These are phyloP conservation scores for Drosophila multiciliata DNA, from an alignment of 2,888 invertebrate genomes.

Conservation along the genomic window DNA sequence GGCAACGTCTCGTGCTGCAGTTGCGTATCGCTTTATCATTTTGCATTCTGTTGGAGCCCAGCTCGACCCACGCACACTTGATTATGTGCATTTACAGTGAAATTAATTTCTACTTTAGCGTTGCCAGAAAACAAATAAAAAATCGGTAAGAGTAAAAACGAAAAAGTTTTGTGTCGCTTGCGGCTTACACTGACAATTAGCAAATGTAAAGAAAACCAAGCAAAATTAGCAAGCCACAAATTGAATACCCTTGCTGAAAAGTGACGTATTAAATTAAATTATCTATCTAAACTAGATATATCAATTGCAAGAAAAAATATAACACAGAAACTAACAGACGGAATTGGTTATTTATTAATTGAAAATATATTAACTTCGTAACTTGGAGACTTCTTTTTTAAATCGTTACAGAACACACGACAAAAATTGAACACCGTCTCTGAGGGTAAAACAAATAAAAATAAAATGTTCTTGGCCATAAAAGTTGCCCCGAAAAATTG, in stretches of 20 bases:
- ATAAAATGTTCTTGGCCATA: slow-evolving; percentile 36
- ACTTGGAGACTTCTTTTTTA: not conserved
- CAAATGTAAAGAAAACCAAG: slow-evolving; percentile 55
- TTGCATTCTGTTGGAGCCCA: slow-evolving; percentile 11
- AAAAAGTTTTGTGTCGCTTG: slow-evolving; percentile 65
- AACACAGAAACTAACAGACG: not conserved
- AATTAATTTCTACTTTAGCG: slow-evolving; percentile 76
- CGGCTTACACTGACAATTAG: slow-evolving; percentile 71
- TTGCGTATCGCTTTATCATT: slow-evolving; percentile 30
- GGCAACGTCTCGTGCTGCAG: slow-evolving; percentile 3
- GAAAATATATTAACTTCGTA: not conserved
- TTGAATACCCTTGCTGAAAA: not conserved
- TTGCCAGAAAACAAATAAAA: slow-evolving; percentile 35
- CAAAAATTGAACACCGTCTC: not conserved
- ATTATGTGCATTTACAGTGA: slow-evolving; percentile 78
- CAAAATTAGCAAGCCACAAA: slow-evolving; percentile 1
- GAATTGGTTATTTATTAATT: not conserved
- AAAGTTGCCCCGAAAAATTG: slow-evolving; percentile 42
- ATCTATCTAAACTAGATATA: not conserved
- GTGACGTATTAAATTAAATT: not conserved
- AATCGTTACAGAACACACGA: not conserved
- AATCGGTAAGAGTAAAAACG: slow-evolving; percentile 18
- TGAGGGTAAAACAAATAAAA: slow-evolving; percentile 30
- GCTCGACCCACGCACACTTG: slow-evolving; percentile 52
- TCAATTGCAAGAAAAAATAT: not conserved